A percentile compares a stretch with the other conserved stretches of the same genome.
phyloP scores from a whole-genome alignment of 2,888 invertebrate genomes.

The Limenitis camilla region DNA sequence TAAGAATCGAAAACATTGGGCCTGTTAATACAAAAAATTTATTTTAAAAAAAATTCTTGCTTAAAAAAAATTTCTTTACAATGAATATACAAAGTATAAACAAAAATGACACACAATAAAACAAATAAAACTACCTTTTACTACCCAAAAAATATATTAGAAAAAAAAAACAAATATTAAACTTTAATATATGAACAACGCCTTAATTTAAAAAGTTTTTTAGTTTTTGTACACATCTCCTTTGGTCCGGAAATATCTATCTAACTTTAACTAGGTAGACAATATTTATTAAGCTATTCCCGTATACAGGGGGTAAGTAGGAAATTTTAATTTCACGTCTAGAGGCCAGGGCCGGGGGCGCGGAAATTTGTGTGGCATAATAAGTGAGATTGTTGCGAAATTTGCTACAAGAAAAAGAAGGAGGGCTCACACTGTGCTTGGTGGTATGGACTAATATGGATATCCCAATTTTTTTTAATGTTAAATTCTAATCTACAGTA shows the following conservation, averaged over 20 bases:
- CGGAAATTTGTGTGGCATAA: slow-evolving; percentile 75
- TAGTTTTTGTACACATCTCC: too few species aligned
- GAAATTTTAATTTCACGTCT: slow-evolving; percentile 74
- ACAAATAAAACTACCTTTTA: too few species aligned
- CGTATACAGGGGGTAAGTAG: slow-evolving; percentile 63
- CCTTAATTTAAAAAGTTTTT: too few species aligned
- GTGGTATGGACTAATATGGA: slow-evolving; percentile 38
- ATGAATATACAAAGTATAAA: too few species aligned
- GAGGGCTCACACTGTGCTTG: slow-evolving; percentile 57
- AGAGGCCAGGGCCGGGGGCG: slow-evolving; percentile 56
- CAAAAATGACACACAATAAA: too few species aligned
- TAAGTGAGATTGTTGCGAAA: slow-evolving; percentile 76
- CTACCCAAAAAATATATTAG: too few species aligned
- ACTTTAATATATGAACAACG: too few species aligned
- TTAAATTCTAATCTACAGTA: neutral
- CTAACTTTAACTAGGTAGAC: slow-evolving; percentile 33
- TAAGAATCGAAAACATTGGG: too few species aligned
- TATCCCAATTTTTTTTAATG: slow-evolving; percentile 7
- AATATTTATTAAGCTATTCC: slow-evolving; percentile 70
- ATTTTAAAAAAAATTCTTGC: too few species aligned
- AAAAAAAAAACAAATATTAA: too few species aligned
- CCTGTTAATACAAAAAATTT: too few species aligned
- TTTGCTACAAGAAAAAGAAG: slow-evolving; percentile 75
- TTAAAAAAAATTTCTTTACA: too few species aligned
- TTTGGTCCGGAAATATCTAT: neutral